phyloP scores from a whole-genome alignment of 2,888 invertebrate genomes.

The Cryptus viduatorius region DNA sequence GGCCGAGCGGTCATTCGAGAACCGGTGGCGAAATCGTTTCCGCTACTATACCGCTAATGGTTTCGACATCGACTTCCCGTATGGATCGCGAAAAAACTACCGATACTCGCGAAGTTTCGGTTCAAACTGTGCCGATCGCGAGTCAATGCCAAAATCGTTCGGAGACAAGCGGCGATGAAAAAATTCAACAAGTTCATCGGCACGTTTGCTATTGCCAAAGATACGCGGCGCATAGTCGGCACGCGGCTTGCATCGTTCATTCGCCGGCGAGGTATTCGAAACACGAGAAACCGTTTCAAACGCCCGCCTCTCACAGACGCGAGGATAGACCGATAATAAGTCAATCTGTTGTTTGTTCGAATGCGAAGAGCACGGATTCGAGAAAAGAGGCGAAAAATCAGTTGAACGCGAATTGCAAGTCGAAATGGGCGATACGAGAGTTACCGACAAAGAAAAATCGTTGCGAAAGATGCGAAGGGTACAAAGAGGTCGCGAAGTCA shows the following conservation, averaged over 20 bases:
- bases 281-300: slow-evolving; percentile 51
- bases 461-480: slow-evolving; percentile 56
- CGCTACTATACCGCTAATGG: slow-evolving; percentile 51
- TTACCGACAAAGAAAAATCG: slow-evolving; percentile 37
- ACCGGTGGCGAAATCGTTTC: slow-evolving; percentile 80
- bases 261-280: slow-evolving; percentile 39
- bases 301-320: not conserved
- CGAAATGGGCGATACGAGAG: slow-evolving; percentile 69
- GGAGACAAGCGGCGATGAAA: slow-evolving; percentile 20
- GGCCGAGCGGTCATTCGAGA: slow-evolving; percentile 76
- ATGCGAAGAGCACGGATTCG: slow-evolving; percentile 49
- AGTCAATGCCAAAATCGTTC: slow-evolving; percentile 24
- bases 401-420: slow-evolving; percentile 78
- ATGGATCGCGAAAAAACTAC: not conserved
- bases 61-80: not conserved
- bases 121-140: slow-evolving; percentile 70
- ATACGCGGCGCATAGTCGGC: slow-evolving; percentile 65
- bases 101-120: slow-evolving; percentile 58
- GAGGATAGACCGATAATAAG: slow-evolving; percentile 55
- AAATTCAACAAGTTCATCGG: slow-evolving; percentile 2
- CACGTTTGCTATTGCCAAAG: slow-evolving; percentile 67
- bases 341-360: slow-evolving; percentile 30
- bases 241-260: slow-evolving; percentile 59
- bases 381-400: slow-evolving; percentile 82
- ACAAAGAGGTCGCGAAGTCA: slow-evolving; percentile 51